Conservation (phyloP, 2,113 vertebrate species). For the Glaucidium brasilianum region DNA sequence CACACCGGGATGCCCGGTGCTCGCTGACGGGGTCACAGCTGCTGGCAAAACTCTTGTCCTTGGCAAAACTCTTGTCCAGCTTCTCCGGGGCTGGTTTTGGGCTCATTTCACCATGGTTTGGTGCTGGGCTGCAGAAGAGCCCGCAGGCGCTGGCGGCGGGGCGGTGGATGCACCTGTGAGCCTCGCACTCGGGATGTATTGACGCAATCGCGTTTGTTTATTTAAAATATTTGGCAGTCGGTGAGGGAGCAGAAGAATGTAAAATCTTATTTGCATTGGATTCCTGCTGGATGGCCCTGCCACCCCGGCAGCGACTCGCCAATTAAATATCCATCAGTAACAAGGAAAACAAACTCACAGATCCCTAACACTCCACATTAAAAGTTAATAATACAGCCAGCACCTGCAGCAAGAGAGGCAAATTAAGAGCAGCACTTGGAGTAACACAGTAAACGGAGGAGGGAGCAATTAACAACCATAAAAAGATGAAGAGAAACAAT, state of each 20-base stretch:
- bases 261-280: background rate
- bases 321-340: constrained; percentile 70
- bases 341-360: constrained; percentile 23
- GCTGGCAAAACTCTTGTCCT: background rate
- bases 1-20: fast-evolving
- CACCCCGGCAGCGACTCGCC: background rate
- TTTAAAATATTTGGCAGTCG: background rate
- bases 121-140: background rate
- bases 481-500: constrained; percentile 51
- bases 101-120: fast-evolving
- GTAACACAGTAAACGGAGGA: constrained; percentile 59
- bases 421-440: constrained; percentile 68
- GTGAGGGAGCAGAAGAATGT: background rate
- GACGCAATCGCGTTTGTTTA: background rate
- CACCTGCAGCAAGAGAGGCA: constrained; percentile 69
- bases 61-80: background rate
- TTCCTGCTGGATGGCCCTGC: background rate
- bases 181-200: fast-evolving
- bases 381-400: constrained; percentile 64
- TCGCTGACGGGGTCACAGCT: fast-evolving
- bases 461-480: constrained; percentile 71
- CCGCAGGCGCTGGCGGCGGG: fast-evolving
- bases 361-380: constrained; percentile 33
- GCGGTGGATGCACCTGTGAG: background rate
- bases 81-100: fast-evolving